A percentile compares a stretch with the other conserved stretches of the same genome.
Conservation (phyloP, 2,113 vertebrate species). For the Corythaeola cristata region DNA sequence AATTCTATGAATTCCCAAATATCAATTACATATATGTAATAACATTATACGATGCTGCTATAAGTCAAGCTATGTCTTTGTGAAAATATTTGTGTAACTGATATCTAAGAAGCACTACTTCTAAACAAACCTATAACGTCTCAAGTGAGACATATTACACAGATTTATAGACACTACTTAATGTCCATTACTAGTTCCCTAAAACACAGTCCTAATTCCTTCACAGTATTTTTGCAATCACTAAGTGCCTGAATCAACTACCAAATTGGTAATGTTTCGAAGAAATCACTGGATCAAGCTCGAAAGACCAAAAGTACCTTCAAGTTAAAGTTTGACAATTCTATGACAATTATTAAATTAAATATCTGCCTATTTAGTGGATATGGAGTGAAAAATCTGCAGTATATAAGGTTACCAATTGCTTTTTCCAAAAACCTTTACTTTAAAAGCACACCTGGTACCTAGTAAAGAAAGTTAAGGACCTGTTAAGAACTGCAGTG, state of each 20-base stretch:
- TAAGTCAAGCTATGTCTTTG: background rate
- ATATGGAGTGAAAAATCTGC: conserved; percentile 74
- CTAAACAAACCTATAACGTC: background rate
- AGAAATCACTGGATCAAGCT: background rate
- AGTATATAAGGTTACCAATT: conserved; percentile 52
- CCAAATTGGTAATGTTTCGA: background rate
- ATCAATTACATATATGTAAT: background rate
- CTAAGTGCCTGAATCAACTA: background rate
- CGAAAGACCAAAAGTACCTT: background rate
- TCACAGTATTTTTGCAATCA: background rate
- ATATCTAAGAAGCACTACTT: background rate
- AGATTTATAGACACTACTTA: background rate
- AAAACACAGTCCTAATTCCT: background rate
- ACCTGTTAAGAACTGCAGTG: conserved; percentile 97
- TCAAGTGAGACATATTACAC: background rate
- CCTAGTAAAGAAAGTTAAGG: conserved; percentile 84
- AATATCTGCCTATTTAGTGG: conserved; percentile 58
- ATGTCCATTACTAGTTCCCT: background rate
- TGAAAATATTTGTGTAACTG: background rate
- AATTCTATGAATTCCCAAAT: background rate
- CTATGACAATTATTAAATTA: background rate
- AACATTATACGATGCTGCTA: background rate
- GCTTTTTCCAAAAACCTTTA: conserved; percentile 68
- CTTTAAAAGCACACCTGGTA: conserved; percentile 81
- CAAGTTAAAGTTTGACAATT: background rate